Conservation (phyloP, 2,888 invertebrate genomes). For the Hemistola chrysoprasaria region DNA sequence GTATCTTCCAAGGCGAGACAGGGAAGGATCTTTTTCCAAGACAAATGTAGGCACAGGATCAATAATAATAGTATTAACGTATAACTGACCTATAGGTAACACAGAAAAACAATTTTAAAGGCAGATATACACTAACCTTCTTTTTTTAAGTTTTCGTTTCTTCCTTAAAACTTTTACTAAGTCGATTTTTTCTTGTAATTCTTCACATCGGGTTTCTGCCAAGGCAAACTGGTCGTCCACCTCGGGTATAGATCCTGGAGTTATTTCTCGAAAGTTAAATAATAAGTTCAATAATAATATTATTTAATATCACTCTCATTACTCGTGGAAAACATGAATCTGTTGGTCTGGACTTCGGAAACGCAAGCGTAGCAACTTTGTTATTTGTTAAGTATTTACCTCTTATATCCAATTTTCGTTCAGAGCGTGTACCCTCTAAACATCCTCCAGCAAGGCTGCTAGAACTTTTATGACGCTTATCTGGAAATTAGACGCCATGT, state of each 20-base stretch:
- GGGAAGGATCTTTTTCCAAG: too few relatives aligned
- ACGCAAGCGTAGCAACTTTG: too few relatives aligned
- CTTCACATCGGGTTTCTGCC: constrained; percentile 65
- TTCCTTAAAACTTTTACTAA: constrained; percentile 62
- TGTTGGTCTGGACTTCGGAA: too few relatives aligned
- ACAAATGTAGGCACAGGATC: too few relatives aligned
- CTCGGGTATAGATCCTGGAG: constrained; percentile 64
- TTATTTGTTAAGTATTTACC: constrained; percentile 42
- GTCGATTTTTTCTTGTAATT: constrained; percentile 68
- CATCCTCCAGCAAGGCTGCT: constrained; percentile 61
- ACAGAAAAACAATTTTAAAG: too few relatives aligned
- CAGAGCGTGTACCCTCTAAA: constrained; percentile 64
- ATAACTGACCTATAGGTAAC: too few relatives aligned
- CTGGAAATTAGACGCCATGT: constrained; percentile 50
- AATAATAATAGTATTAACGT: too few relatives aligned
- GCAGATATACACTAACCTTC: constrained; percentile 47
- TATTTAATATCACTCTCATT: too few relatives aligned
- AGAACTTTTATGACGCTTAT: constrained; percentile 73
- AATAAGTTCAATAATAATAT: too few relatives aligned
- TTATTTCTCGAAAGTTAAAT: too few relatives aligned
- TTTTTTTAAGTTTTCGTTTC: constrained; percentile 65
- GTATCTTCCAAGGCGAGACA: too few relatives aligned
- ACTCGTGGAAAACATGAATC: too few relatives aligned
- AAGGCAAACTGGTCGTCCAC: constrained; percentile 63
- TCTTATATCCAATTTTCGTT: constrained; percentile 61